A percentile compares a stretch with the other conserved stretches of the same genome.
Conservation (phyloP, 2,113 vertebrate species). For the Cranoglanis bouderius region DNA sequence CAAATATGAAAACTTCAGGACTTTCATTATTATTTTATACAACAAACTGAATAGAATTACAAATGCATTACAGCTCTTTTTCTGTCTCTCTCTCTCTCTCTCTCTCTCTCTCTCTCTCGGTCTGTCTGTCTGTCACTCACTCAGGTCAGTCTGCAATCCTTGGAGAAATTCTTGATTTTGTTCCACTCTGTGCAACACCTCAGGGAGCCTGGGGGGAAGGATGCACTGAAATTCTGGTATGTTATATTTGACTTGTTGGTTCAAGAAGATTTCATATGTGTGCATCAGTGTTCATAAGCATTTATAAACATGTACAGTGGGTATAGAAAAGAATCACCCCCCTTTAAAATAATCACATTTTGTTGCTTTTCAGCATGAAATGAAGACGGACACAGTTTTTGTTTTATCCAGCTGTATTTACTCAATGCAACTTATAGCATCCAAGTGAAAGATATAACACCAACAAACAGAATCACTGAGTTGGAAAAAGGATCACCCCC, state of each 20-base stretch:
- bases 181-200: conserved; percentile 75
- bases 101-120: background rate
- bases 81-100: background rate
- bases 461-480: too few relatives aligned
- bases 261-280: background rate
- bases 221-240: conserved; percentile 77
- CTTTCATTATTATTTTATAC: background rate
- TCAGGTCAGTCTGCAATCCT: conserved; percentile 76
- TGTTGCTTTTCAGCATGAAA: too few relatives aligned
- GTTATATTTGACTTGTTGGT: conserved; percentile 11
- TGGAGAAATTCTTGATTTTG: conserved; percentile 78
- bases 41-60: background rate
- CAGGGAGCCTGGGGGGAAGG: conserved; percentile 59
- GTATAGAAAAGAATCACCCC: too few relatives aligned
- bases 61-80: background rate
- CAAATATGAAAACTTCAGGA: background rate
- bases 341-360: too few relatives aligned
- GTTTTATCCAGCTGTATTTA: too few relatives aligned
- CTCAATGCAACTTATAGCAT: too few relatives aligned
- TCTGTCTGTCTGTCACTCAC: background rate
- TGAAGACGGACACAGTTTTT: too few relatives aligned
- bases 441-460: too few relatives aligned
- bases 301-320: background rate
- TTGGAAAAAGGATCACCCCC: too few relatives aligned
- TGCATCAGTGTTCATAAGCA: background rate